Percentiles rank a stretch among this genome's conserved stretches.
Evolutionary conservation across 2,113 vertebrate genomes (phyloP).

Genomic region (Oostethus manadensis): DNA sequence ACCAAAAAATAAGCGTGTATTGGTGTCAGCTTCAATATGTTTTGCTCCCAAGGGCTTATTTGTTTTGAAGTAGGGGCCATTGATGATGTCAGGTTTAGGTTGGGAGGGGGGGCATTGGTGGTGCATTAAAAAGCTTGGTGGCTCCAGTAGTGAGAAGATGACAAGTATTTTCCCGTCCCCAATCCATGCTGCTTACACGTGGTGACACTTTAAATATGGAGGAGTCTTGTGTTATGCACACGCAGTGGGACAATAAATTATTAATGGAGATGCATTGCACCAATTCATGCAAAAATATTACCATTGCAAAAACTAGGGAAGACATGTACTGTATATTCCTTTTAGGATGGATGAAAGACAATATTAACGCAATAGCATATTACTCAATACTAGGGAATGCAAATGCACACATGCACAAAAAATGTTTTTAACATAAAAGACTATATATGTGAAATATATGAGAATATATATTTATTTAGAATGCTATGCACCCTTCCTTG

Average conservation of each 20-base stretch:
- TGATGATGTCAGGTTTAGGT: constrained; percentile 46
- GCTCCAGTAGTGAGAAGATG: constrained; percentile 47
- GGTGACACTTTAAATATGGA: constrained; percentile 37
- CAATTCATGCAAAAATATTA: constrained; percentile 76
- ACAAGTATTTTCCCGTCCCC: constrained; percentile 51
- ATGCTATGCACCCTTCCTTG: constrained; percentile 79
- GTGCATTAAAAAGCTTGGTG: constrained; percentile 18
- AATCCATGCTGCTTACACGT: constrained; percentile 36
- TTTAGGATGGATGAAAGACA: constrained; percentile 76
- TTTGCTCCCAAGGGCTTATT: constrained; percentile 51
- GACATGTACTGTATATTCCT: constrained; percentile 77
- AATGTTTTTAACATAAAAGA: constrained; percentile 78
- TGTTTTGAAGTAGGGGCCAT: constrained; percentile 33
- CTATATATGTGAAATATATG: constrained; percentile 52
- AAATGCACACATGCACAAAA: constrained; percentile 79
- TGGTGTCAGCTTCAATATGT: constrained; percentile 19
- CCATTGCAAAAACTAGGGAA: constrained; percentile 75
- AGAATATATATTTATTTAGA: constrained; percentile 78
- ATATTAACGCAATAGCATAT: constrained; percentile 79
- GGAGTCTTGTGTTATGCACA: constrained; percentile 19
- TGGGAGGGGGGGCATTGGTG: constrained; percentile 11
- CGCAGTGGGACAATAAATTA: constrained; percentile 26
- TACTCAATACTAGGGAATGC: constrained; percentile 79
- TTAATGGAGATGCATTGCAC: constrained; percentile 55
- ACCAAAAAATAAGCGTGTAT: constrained; percentile 22